Base-by-base conservation (phyloP, 37 sponge, comb jelly and placozoan species). In the Spongia lamella region DNA sequence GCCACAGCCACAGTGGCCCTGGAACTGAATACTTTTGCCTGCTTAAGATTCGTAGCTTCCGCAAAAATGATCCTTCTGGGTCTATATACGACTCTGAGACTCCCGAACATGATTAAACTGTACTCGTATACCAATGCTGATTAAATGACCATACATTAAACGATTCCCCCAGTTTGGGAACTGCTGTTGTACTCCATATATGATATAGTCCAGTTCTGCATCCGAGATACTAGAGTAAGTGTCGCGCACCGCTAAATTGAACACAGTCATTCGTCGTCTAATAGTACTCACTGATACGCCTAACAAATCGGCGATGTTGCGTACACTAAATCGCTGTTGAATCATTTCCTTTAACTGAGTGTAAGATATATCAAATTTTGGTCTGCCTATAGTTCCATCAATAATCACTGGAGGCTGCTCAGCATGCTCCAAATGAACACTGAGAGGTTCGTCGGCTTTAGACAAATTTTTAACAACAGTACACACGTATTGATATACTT, bases 1-100 rank as follows among this genome's bases (percentile, higher is more conserved):
- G 72, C 71, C 83, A 79, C 24, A 82, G 69, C 13, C 22, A 36
- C 7, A 24, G 52, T 13, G 80, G 80, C 5, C 70, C 70, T 52
- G 37, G 68, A 11, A 79, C 80, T 13, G 53, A 39, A 33, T 79
- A 79, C 16, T 27, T 19, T 17, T 70, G 4, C 11, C 80, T 38
- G 7, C 22, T 3, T 22, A 83, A 14, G 34, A 21, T 33, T n/a
- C 15, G 38, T 52, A 66, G 26, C 11, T 76, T 22, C 17, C 76
- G 55, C 53, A 83, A 33, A 31, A 63, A 22, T 25, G 55, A 33
- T 32, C 76, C 73, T 20, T 72, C 83, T 15, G 75, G 83, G 33
- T 83, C 75, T 39, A 83, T n/a, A n/a, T 24, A 31, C 83, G 38
- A 32, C 68, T 38, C 29, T 72, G 75, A 38, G 83, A 64, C 17